Percentiles rank a stretch among this genome's conserved stretches.
Evolutionary conservation across 2,888 invertebrate species (phyloP).

Genomic region (Tachina lurida): DNA sequence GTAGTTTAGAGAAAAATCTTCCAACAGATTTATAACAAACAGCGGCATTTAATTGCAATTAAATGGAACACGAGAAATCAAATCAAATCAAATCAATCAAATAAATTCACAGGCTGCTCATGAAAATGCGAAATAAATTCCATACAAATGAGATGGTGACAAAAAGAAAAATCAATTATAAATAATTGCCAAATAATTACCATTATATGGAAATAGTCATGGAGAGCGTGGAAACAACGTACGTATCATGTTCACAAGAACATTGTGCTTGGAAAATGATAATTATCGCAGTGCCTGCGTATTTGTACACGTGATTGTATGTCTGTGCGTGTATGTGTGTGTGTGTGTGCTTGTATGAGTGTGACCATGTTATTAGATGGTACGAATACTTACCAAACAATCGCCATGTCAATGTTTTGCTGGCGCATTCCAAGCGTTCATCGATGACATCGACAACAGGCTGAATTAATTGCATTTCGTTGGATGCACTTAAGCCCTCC

Average conservation of each 20-base stretch:
- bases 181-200: conserved; percentile 50
- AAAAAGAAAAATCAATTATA: conserved; percentile 32
- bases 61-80: conserved; percentile 26
- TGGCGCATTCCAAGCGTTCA: conserved; percentile 86
- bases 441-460: conserved; percentile 91
- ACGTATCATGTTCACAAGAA: conserved; percentile 15
- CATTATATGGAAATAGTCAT: conserved; percentile 14
- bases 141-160: conserved; percentile 3
- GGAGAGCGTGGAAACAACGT: neutral
- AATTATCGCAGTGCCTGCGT: conserved; percentile 2
- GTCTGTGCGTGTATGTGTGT: neutral
- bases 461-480: conserved; percentile 90
- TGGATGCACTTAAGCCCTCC: conserved; percentile 84
- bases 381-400: conserved; percentile 86
- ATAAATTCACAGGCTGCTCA: neutral
- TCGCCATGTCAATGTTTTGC: conserved; percentile 90
- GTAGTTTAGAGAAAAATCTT: too few relatives aligned
- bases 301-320: neutral
- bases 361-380: neutral
- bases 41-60: conserved; percentile 10
- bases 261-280: neutral
- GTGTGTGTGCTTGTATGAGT: neutral
- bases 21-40: neutral
- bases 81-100: conserved; percentile 46
- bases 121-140: conserved; percentile 5